Base-by-base conservation (phyloP, 1,140 invertebrate species). In the Tetramorium alpestre region DNA sequence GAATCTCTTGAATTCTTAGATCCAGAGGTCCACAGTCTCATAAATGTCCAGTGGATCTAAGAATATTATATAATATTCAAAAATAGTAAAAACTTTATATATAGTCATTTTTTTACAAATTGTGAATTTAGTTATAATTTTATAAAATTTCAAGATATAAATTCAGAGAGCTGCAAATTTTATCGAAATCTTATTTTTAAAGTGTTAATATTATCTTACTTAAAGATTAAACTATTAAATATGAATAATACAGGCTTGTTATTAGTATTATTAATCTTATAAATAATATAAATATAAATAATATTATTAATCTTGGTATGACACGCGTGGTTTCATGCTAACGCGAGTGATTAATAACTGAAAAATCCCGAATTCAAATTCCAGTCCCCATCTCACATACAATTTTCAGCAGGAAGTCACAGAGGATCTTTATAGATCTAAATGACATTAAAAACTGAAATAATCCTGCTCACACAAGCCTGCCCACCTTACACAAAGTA, bases 1-100 rank as follows among this genome's bases (percentile, higher is more conserved):
- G 18, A 77, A 81, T 41, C 13, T 44, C 18, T 44, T 56, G 4
- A 11, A 54, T 56, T 81, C 33, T 81, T 81, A 81, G 22, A 70
- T 70, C 49, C 64, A 70, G 11, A 81, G 77, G 47, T 67, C 47
- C n/a, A 67, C 13, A 67, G 10, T 80, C 33, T 18, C 10, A 54
- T 7, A 56, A 56, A 69, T 81, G 64, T 70, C 22, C 64, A 16
- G 4, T 56, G 77, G n/a, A 56, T 81, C 47, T 81, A 81, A 80
- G 47, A 69, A 65, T 65, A 47, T 64, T 64, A 49, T 25, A 64
- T 25, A 22, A 38, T 47, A 49, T 49, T 2, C 18, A 10, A 69
- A 81, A 80, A 4, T 62, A 16, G 2, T 33, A 33, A 33, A 75
- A n/a, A 64, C 47, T 33, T 49, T 16, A n/a, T 16, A 47, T 25